phyloP scores from a whole-genome alignment of 2,113 vertebrate species.

The Aptenodytes patagonicus region DNA sequence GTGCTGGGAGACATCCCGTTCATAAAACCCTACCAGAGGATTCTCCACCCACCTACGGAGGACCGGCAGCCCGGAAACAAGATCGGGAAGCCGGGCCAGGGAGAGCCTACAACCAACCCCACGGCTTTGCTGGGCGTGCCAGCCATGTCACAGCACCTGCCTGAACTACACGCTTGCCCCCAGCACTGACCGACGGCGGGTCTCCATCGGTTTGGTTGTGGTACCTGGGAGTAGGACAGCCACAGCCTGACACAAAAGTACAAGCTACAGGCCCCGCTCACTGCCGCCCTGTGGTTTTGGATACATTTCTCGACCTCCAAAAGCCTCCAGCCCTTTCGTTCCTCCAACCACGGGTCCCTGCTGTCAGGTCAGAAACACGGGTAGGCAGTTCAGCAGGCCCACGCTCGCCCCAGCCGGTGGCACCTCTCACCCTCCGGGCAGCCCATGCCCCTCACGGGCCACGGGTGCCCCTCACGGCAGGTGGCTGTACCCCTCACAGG shows the following conservation, averaged over 20 bases:
- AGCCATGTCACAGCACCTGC: fast-evolving
- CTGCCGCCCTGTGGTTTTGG: fast-evolving
- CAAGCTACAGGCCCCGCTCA: not conserved
- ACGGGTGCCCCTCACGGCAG: not conserved
- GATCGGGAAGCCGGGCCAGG: fast-evolving
- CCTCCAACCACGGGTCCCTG: not conserved
- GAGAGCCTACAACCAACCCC: not conserved
- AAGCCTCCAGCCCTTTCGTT: not conserved
- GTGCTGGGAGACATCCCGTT: too few species aligned
- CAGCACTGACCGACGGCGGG: fast-evolving
- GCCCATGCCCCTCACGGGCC: not conserved
- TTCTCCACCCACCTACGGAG: not conserved
- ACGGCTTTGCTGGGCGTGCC: fast-evolving
- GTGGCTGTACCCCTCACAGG: not conserved
- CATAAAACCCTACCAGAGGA: not conserved
- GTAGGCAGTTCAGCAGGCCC: not conserved
- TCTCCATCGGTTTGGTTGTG: fast-evolving
- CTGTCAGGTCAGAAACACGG: not conserved
- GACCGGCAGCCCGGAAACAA: fast-evolving
- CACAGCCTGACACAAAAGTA: fast-evolving
- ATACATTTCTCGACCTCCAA: not conserved
- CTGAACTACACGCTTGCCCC: fast-evolving
- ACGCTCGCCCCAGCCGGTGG: fast-evolving
- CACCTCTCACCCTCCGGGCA: not conserved
- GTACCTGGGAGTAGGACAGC: fast-evolving